Evolutionary conservation across 37 sponge, comb jelly and placozoan species (phyloP).

Genomic region (Eunapius fragilis): DNA sequence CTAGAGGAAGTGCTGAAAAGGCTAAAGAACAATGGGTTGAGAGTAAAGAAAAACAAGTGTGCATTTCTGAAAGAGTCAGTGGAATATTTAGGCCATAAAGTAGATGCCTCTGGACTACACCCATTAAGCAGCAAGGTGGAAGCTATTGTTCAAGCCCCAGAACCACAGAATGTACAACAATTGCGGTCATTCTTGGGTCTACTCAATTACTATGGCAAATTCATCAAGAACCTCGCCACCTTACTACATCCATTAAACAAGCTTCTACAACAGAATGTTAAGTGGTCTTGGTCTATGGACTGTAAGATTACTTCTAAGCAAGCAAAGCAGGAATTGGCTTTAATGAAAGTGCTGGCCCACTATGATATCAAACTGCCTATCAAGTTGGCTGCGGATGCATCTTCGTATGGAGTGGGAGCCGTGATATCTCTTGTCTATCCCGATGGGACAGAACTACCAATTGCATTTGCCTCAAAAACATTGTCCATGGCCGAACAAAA

Average conservation of each 20-base stretch:
- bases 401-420: constrained; percentile 35
- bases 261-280: too few relatives aligned
- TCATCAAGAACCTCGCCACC: constrained; percentile 19
- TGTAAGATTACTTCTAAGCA: constrained; percentile 21
- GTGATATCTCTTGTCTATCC: constrained; percentile 20
- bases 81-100: constrained; percentile 20
- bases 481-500: constrained; percentile 26
- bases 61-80: constrained; percentile 7
- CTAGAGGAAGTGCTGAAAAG: not conserved
- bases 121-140: not conserved
- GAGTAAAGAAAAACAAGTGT: too few relatives aligned
- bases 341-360: constrained; percentile 12
- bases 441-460: constrained; percentile 39
- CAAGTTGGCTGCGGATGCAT: constrained; percentile 29
- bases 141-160: constrained; percentile 3
- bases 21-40: not conserved
- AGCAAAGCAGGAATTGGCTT: constrained; percentile 12
- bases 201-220: constrained; percentile 27
- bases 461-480: constrained; percentile 48
- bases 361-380: constrained; percentile 25
- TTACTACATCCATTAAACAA: too few relatives aligned
- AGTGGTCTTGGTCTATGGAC: too few relatives aligned
- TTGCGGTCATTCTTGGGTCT: constrained; percentile 18
- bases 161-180: constrained; percentile 9
- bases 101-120: constrained; percentile 19